Evolutionary conservation across 2,797 vertebrate genomes (phyloP).

Genomic region (Lycodopsis pacificus): DNA sequence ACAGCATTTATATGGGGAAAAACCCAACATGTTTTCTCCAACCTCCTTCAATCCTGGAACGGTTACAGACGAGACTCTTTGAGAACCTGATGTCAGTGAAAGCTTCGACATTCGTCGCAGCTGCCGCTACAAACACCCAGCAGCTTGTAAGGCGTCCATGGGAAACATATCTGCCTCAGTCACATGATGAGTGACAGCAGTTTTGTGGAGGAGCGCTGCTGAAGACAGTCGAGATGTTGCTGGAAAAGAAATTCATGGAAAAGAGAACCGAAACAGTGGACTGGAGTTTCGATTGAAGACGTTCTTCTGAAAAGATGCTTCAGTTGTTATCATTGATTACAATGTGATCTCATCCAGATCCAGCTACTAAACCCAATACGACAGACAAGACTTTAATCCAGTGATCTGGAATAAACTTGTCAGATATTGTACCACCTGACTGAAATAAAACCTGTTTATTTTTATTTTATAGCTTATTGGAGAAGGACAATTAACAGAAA

Average conservation of each 20-base stretch:
- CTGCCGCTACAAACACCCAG: slow-evolving; percentile 15
- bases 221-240: not conserved
- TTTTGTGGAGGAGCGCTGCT: not conserved
- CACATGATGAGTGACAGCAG: not conserved
- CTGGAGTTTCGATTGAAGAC: not conserved
- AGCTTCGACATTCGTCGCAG: slow-evolving; percentile 31
- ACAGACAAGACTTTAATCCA: not conserved
- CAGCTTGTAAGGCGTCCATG: slow-evolving; percentile 7
- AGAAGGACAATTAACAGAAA: not conserved
- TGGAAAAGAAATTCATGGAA: not conserved
- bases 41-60: slow-evolving; percentile 1
- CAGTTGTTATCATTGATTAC: not conserved
- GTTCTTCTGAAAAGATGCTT: not conserved
- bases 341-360: not conserved
- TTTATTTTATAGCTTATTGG: not conserved
- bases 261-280: not conserved
- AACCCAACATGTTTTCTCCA: slow-evolving; percentile 2
- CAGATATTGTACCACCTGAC: not conserved
- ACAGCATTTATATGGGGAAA: slow-evolving; percentile 1
- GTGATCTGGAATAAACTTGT: not conserved
- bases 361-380: not conserved
- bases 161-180: not conserved
- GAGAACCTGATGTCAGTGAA: slow-evolving; percentile 12
- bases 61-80: slow-evolving; percentile 6
- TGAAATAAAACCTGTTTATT: not conserved